phyloP scores from a whole-genome alignment of 1,140 invertebrate genomes.

The Mercenaria mercenaria region DNA sequence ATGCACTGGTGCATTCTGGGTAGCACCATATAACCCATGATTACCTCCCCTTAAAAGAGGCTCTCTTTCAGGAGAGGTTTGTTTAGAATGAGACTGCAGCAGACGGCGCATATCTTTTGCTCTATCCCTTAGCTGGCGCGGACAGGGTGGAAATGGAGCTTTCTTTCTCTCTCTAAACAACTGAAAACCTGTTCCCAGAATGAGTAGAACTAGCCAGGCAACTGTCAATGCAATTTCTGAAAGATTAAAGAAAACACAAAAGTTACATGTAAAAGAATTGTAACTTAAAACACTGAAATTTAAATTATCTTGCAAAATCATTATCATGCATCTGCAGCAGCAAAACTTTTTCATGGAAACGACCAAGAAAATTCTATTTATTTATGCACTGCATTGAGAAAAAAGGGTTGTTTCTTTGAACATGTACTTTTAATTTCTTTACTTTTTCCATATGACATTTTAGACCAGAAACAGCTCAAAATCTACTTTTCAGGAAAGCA shows the following conservation, averaged over 20 bases:
- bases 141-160: conserved; percentile 56
- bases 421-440: too few relatives aligned
- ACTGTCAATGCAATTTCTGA: conserved; percentile 36
- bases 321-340: too few relatives aligned
- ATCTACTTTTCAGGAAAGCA: too few relatives aligned
- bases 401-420: too few relatives aligned
- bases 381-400: too few relatives aligned
- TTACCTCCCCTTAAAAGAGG: conserved; percentile 44
- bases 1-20: not conserved
- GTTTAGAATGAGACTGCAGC: not conserved
- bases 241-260: not conserved
- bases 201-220: conserved; percentile 18
- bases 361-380: too few relatives aligned
- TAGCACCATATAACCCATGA: conserved; percentile 27
- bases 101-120: not conserved
- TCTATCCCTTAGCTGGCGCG: conserved; percentile 1
- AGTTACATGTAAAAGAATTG: not conserved
- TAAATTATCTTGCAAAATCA: not conserved
- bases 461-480: too few relatives aligned
- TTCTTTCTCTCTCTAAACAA: conserved; percentile 42
- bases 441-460: too few relatives aligned
- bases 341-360: too few relatives aligned
- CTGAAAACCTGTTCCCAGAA: conserved; percentile 24
- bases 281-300: not conserved
- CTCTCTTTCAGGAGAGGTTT: not conserved